Evolutionary conservation across 2,797 vertebrate genomes (phyloP).

Genomic region (Accipiter badius): DNA sequence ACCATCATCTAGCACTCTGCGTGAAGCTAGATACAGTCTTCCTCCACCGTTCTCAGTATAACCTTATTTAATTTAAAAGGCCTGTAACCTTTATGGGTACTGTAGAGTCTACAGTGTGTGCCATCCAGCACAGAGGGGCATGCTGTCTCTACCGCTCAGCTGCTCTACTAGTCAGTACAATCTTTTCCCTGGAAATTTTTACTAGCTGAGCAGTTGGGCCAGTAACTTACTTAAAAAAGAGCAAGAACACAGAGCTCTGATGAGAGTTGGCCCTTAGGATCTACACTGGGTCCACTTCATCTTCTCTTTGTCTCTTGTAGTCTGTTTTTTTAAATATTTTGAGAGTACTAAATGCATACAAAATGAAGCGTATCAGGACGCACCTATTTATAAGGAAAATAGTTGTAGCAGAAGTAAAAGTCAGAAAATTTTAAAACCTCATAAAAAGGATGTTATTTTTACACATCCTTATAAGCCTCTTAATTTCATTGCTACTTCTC

Average conservation of each 20-base stretch:
- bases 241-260: background rate
- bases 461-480: background rate
- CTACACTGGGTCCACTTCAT: fast-evolving
- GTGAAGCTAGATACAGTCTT: background rate
- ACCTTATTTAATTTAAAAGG: background rate
- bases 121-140: background rate
- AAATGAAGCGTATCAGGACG: background rate
- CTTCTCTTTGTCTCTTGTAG: background rate
- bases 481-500: background rate
- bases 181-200: background rate
- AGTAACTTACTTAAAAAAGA: background rate
- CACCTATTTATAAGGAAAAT: background rate
- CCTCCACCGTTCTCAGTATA: background rate
- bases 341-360: background rate
- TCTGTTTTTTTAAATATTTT: background rate
- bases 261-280: background rate
- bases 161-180: background rate
- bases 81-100: background rate
- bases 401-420: background rate
- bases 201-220: background rate
- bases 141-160: background rate
- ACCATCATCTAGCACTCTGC: background rate
- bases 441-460: background rate
- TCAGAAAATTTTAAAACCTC: background rate
- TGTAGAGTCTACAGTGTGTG: background rate